A percentile compares a stretch with the other conserved stretches of the same genome.
phyloP scores from a whole-genome alignment of 2,113 vertebrate genomes.

The Ageneiosus marmoratus region DNA sequence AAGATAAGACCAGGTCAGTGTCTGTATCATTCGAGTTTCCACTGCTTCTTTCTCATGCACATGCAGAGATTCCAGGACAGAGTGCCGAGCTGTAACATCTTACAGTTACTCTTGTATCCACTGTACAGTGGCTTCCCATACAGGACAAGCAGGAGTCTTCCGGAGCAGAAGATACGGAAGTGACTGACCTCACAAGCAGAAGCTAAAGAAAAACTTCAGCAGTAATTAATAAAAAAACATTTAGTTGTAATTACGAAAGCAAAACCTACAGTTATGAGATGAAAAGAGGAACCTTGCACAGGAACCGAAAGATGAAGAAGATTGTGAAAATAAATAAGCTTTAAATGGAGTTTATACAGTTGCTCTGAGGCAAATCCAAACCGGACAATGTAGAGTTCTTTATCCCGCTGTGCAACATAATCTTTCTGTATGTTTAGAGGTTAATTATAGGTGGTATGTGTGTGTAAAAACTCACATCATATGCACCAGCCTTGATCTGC shows the following conservation, averaged over 20 bases:
- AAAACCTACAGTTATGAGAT: background rate
- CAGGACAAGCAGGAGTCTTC: background rate
- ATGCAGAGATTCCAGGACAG: background rate
- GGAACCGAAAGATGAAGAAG: background rate
- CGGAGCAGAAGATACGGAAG: background rate
- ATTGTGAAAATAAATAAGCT: background rate
- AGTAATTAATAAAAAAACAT: background rate
- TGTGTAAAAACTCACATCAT: slow-evolving; percentile 75
- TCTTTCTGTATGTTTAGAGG: background rate
- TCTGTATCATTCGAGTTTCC: background rate
- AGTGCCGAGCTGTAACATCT: background rate
- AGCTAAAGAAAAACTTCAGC: background rate
- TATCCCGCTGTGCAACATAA: background rate
- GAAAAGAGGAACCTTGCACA: slow-evolving; percentile 27
- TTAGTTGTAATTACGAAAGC: background rate
- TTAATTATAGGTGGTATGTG: background rate
- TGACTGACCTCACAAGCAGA: background rate
- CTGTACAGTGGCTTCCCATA: background rate
- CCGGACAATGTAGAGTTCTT: background rate
- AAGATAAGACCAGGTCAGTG: background rate
- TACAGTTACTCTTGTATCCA: background rate
- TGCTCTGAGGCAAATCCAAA: slow-evolving; percentile 2
- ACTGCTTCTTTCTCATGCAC: background rate
- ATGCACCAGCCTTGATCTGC: slow-evolving; percentile 88
- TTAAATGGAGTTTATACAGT: background rate